phyloP scores from a whole-genome alignment of 1,140 invertebrate genomes.

The Coptotermes formosanus region DNA sequence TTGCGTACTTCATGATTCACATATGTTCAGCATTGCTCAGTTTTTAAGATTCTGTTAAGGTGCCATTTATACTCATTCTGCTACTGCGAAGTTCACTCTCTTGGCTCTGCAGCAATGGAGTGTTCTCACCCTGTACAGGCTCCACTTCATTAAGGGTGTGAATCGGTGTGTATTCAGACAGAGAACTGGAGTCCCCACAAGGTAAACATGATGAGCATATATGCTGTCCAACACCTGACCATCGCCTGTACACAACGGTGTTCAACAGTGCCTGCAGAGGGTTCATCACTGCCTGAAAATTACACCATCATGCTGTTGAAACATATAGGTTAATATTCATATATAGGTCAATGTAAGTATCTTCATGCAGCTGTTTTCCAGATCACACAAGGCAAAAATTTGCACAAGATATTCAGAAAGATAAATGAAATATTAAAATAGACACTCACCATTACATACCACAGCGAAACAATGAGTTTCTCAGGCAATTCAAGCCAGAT shows the following conservation, averaged over 20 bases:
- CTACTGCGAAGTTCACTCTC: not conserved
- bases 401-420: no score
- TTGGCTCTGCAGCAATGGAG: conserved; percentile 8
- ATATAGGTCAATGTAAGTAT: not conserved
- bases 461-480: conserved; percentile 64
- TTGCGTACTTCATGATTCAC: no score
- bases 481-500: conserved; percentile 70
- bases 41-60: not conserved
- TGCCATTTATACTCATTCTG: conserved; percentile 15
- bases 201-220: conserved; percentile 39
- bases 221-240: conserved; percentile 50
- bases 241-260: conserved; percentile 71
- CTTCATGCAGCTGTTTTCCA: no score
- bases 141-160: no score
- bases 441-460: conserved; percentile 75
- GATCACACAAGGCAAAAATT: no score
- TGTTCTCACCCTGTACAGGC: not conserved
- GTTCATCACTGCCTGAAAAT: conserved; percentile 70
- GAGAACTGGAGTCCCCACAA: not conserved
- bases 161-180: not conserved
- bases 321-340: not conserved
- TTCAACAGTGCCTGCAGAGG: conserved; percentile 80
- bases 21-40: no score
- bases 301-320: not conserved
- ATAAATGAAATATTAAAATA: not conserved